Evolutionary conservation across 2,888 invertebrate species (phyloP).

Genomic region (Cheilosia vernalis): DNA sequence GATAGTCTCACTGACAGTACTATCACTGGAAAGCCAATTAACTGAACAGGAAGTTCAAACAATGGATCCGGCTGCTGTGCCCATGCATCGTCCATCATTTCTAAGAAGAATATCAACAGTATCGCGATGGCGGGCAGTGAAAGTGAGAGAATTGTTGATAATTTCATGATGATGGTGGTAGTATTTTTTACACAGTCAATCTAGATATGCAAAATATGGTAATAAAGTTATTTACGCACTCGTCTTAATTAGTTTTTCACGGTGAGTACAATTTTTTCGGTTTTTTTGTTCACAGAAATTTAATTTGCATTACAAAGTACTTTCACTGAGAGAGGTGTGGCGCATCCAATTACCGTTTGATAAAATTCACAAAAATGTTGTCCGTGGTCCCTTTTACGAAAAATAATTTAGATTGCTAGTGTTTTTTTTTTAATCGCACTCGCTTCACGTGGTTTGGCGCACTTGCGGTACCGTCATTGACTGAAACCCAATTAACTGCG

Average conservation of each 20-base stretch:
- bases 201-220: slow-evolving; percentile 59
- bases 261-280: not conserved
- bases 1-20: slow-evolving; percentile 90
- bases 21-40: slow-evolving; percentile 93
- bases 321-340: not conserved
- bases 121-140: slow-evolving; percentile 80
- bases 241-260: slow-evolving; percentile 61
- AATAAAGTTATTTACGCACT: slow-evolving; percentile 39
- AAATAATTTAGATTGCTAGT: slow-evolving; percentile 24
- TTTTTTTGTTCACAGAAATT: slow-evolving; percentile 32
- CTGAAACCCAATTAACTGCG: slow-evolving; percentile 69
- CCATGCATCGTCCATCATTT: slow-evolving; percentile 79
- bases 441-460: slow-evolving; percentile 34
- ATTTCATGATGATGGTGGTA: slow-evolving; percentile 77
- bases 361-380: slow-evolving; percentile 24
- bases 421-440: slow-evolving; percentile 18
- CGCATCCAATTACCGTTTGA: slow-evolving; percentile 63
- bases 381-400: not conserved
- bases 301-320: slow-evolving; percentile 72
- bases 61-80: slow-evolving; percentile 84
- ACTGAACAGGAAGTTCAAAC: slow-evolving; percentile 92
- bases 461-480: slow-evolving; percentile 64
- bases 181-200: slow-evolving; percentile 47
- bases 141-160: slow-evolving; percentile 77
- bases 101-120: slow-evolving; percentile 79